phyloP scores from a whole-genome alignment of 2,888 invertebrate species.

The Cosmopolites sordidus region DNA sequence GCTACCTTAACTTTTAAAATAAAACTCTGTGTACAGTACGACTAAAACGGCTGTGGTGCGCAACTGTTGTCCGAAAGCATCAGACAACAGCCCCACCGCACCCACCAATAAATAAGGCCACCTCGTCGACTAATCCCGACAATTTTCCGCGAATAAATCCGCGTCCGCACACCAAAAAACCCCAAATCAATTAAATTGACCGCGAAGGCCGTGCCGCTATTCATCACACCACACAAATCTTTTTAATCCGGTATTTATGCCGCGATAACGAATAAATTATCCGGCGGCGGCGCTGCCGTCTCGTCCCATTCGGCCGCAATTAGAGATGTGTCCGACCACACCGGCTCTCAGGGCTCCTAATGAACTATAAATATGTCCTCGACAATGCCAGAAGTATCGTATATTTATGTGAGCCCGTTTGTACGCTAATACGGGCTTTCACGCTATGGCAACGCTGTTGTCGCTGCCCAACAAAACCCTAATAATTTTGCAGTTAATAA shows the following conservation, averaged over 20 bases:
- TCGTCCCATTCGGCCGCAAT: conserved; percentile 46
- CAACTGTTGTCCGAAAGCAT: no score
- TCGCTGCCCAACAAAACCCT: conserved; percentile 13
- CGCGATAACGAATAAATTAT: conserved; percentile 51
- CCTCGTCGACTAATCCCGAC: conserved; percentile 37
- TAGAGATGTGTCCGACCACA: conserved; percentile 49
- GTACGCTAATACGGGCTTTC: conserved; percentile 45
- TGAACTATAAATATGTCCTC: conserved; percentile 49
- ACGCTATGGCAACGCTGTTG: conserved; percentile 14
- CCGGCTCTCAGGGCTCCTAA: conserved; percentile 47
- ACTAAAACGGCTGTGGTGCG: no score
- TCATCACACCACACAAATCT: conserved; percentile 50
- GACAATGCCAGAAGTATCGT: conserved; percentile 47
- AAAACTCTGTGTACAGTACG: no score
- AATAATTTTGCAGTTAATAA: conserved; percentile 23
- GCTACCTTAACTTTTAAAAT: no score
- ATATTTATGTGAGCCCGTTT: conserved; percentile 47
- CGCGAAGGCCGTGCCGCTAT: conserved; percentile 37
- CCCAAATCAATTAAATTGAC: conserved; percentile 40
- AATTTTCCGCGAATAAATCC: conserved; percentile 49
- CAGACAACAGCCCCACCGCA: no score
- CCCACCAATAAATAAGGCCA: no score
- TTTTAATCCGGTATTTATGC: conserved; percentile 50
- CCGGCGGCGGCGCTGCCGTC: conserved; percentile 32
- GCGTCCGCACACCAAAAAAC: conserved; percentile 42